Evolutionary conservation across 37 sponge, comb jelly and placozoan species (phyloP), one percentile per base, ranked within the genome.

Genomic region (Oscarella lobularis): DNA sequence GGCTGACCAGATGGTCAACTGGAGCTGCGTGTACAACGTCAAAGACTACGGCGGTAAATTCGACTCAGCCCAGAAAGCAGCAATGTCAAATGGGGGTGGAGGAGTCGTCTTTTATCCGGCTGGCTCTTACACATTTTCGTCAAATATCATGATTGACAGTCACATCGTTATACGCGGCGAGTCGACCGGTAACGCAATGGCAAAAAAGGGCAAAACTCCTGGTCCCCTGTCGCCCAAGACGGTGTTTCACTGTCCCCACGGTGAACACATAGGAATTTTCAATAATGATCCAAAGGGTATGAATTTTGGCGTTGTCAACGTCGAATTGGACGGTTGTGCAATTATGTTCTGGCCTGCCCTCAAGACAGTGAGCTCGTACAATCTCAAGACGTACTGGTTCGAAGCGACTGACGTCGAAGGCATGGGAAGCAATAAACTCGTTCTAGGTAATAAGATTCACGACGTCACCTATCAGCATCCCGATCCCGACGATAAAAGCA

Each of bases 1-100:
- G 74, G 37, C 2, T 31, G 3, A 73, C 3, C 34, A 4, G 39
- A 73, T 73, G 74, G 36, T 73, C 74, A 73, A 73, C 36, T 73
- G 74, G 74, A 73, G 36, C 38, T 73, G 74, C 37, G 74, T 73
- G 37, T 73, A 35, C 74, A 73, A 73, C 3, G 36, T 73, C 3
- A 73, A 73, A 39, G 74, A 73, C 36, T 73, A 35, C 37, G 3
- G 3, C 2, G 74, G 36, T 29, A 29, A 33, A 31, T 73, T 73
- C 29, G 74, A 73, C 39, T 35, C 36, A 35, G 38, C 74, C 37
- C 74, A 73, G 37, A 73, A 73, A 4, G 74, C 74, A 14, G 74
- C 74, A 29, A 39, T 73, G 2, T 30, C 37, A 2, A 35, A 31
- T 31, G 74, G 74, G 31, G 74, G 74, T 2, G n/a, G n/a, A n/a